These are phyloP conservation scores for Sepioteuthis lessoniana DNA, from an alignment of 2,888 invertebrate genomes.

Conservation along the genomic window DNA sequence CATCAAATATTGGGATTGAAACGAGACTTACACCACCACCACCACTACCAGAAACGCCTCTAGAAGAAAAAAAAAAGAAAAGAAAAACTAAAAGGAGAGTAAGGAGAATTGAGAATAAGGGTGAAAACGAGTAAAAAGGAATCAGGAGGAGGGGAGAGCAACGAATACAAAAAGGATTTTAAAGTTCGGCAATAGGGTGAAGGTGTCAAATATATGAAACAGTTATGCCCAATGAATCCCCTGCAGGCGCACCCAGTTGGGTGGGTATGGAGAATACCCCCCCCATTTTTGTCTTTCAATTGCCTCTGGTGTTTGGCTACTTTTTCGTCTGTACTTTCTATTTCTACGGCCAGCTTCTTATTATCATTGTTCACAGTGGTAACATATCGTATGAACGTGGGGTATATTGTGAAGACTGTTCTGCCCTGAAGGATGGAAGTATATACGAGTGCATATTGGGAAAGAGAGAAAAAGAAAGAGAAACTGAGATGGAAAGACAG, in stretches of 20 bases:
- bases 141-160: not conserved
- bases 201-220: conserved; percentile 33
- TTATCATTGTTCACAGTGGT: not conserved
- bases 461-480: not conserved
- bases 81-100: not conserved
- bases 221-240: not conserved
- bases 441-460: not conserved
- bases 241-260: not conserved
- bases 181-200: not conserved
- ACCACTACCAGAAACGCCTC: too few relatives aligned
- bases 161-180: not conserved
- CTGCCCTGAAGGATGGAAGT: not conserved
- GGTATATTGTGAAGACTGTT: not conserved
- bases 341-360: not conserved
- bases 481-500: not conserved
- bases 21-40: too few relatives aligned
- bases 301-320: not conserved
- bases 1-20: too few relatives aligned
- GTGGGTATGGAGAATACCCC: not conserved
- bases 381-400: not conserved
- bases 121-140: not conserved
- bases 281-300: not conserved
- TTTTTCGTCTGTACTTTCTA: not conserved
- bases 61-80: too few relatives aligned
- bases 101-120: not conserved